Conservation (phyloP, 2,888 invertebrate species). For the Dryobota labecula region DNA sequence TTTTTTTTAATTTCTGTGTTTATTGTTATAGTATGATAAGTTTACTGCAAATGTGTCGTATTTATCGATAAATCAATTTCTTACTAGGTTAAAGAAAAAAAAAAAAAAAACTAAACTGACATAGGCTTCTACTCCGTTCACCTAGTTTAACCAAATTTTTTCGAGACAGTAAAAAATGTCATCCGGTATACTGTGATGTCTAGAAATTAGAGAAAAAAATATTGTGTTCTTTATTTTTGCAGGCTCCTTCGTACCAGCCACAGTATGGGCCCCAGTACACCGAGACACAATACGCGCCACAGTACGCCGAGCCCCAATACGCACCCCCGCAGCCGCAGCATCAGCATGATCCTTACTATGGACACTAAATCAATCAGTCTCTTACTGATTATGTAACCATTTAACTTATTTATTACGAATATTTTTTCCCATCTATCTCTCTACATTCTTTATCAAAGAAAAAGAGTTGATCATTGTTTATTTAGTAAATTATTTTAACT, state of each 20-base stretch:
- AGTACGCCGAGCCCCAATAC: slow-evolving; percentile 60
- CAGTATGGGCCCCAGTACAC: slow-evolving; percentile 64
- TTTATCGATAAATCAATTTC: no score
- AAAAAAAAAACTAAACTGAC: no score
- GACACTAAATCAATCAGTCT: slow-evolving; percentile 69
- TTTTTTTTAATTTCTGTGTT: no score
- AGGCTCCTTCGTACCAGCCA: slow-evolving; percentile 49
- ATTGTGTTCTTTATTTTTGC: slow-evolving; percentile 12
- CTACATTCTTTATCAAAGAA: slow-evolving; percentile 62
- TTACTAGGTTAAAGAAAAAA: no score
- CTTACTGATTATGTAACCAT: neutral
- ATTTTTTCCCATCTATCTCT: slow-evolving; percentile 36
- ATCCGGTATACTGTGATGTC: neutral
- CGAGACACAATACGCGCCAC: slow-evolving; percentile 41
- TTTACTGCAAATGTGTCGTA: no score
- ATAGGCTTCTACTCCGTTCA: no score
- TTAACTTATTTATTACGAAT: slow-evolving; percentile 4
- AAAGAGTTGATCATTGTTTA: slow-evolving; percentile 50
- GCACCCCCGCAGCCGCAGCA: slow-evolving; percentile 66
- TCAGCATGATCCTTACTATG: slow-evolving; percentile 84
- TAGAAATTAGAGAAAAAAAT: neutral
- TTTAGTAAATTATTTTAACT: slow-evolving; percentile 36
- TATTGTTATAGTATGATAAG: no score
- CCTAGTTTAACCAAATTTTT: no score
- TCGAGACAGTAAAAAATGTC: no score